Conservation (phyloP, 1,140 invertebrate species). For the Carcinoscorpius rotundicauda region DNA sequence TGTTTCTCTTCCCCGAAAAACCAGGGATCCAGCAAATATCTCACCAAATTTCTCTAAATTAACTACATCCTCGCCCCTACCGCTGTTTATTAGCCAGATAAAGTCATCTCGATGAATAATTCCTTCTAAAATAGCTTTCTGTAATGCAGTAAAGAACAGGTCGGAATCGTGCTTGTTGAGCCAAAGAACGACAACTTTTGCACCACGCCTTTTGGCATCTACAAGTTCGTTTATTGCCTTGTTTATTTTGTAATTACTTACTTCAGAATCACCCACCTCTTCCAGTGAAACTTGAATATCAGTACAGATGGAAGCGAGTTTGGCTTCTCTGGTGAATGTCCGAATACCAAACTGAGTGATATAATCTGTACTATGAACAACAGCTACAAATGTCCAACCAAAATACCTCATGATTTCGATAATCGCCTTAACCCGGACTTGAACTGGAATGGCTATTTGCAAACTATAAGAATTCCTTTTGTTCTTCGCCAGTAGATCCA, state of each 20-base stretch:
- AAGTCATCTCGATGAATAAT: constrained; percentile 17
- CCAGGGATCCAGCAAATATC: constrained; percentile 11
- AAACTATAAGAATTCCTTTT: constrained; percentile 6
- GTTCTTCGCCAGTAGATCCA: constrained; percentile 12
- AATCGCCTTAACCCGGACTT: constrained; percentile 25
- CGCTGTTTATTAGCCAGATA: constrained; percentile 23
- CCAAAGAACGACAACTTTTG: constrained; percentile 18
- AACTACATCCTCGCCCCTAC: constrained; percentile 13
- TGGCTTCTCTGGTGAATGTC: constrained; percentile 9
- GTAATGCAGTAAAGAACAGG: constrained; percentile 27
- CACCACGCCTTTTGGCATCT: constrained; percentile 18
- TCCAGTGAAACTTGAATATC: constrained; percentile 6
- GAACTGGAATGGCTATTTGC: constrained; percentile 21
- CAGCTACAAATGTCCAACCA: constrained; percentile 32
- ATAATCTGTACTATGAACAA: constrained; percentile 29
- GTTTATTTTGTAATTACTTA: too few species aligned
- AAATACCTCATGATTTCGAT: constrained; percentile 29
- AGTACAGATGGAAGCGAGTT: constrained; percentile 24
- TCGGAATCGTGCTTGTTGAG: constrained; percentile 19
- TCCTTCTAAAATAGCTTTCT: constrained; percentile 21
- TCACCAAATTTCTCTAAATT: constrained; percentile 15
- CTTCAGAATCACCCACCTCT: too few species aligned
- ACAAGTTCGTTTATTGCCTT: too few species aligned
- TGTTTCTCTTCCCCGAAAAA: constrained; percentile 9
- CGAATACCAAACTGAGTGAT: neutral